Base-by-base conservation (phyloP, 2,113 vertebrate genomes). In the Parotia lawesii region DNA sequence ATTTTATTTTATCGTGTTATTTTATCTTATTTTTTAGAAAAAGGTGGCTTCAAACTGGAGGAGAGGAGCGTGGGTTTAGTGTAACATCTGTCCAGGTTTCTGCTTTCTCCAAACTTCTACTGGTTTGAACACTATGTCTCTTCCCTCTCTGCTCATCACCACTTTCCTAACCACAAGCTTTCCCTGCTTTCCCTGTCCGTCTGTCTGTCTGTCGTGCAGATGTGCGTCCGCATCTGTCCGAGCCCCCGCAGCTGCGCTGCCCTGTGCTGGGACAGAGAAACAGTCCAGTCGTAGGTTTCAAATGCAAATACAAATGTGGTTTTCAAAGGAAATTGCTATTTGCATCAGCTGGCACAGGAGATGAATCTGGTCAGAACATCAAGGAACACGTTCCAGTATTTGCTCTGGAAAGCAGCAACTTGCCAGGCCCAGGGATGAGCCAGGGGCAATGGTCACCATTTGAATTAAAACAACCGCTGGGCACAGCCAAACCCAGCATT, bases 231-330 rank as follows among this genome's bases (percentile, higher is more conserved):
- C 35, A 16, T 29, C 66, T 51, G 47, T 9, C 58, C 23, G 16
- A 19, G 50, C 62, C 40, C 64, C 60, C 2, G 4, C 10, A 5
- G 53, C 71, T 50, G 33, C 1, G 3, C 50, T 9, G 22, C 15
- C 6, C 16, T 7, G 17, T 1, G 35, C 54, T 1, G 20, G 50
- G 2, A 15, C 40, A 21, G 5, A 31, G 48, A 35, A 56, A 27
- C 21, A 23, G 15, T 15, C 0, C 21, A 23, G 15, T 15, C 0
- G 0, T 1, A 2, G 12, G 16, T 57, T 79, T 61, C 76, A 37
- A 18, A 31, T 5, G 35, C 57, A 60, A 56, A 86, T 2, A 27
- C 47, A 35, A 33, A 23, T 0, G 3, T 15, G 28, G 3, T 25
- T 62, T 58, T 50, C 85, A 38, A 5, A 35, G 72, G 61, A 10